Conservation (phyloP, 2,113 vertebrate species). For the Eulemur macaco region DNA sequence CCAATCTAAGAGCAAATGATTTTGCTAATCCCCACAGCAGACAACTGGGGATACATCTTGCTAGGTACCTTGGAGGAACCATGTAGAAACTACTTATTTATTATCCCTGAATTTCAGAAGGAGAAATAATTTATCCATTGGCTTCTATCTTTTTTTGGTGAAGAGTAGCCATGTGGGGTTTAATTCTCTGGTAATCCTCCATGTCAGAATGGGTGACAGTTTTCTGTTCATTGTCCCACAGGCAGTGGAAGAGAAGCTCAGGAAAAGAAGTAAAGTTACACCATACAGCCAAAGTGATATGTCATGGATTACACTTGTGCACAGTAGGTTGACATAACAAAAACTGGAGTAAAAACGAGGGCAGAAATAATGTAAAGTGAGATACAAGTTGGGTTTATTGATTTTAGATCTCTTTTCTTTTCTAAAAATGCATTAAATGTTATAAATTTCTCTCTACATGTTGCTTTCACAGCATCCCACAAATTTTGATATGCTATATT, state of each 20-base stretch:
- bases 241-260: neutral
- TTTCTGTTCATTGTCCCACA: neutral
- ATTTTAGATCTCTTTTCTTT: neutral
- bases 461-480: neutral
- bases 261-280: neutral
- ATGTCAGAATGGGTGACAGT: neutral
- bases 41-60: neutral
- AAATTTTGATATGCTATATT: neutral
- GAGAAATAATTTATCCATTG: neutral
- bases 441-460: no score
- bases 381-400: neutral
- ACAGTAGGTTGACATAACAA: neutral
- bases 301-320: neutral
- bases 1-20: neutral
- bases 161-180: neutral
- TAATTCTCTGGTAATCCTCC: neutral
- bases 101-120: neutral
- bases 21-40: neutral
- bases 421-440: neutral
- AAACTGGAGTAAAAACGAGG: neutral
- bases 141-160: neutral
- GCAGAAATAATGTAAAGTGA: neutral
- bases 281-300: neutral
- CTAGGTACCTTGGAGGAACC: neutral
- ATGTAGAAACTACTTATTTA: neutral